Base-by-base conservation (phyloP, 2,888 invertebrate species). In the Drosophila histrio region DNA sequence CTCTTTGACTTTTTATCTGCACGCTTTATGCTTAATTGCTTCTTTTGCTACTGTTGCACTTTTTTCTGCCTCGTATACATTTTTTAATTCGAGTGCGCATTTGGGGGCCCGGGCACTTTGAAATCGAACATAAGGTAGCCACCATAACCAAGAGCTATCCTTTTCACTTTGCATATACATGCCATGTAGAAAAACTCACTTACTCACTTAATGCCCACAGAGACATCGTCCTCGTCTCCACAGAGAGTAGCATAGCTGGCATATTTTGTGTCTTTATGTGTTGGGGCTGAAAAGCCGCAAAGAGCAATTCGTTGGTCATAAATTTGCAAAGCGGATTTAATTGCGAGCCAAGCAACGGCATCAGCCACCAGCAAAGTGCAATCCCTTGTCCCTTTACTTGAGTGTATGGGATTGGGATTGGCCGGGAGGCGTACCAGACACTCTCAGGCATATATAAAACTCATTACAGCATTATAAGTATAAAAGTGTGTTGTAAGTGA, bases 321-420 rank as follows among this genome's bases (percentile, higher is more conserved):
- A 89, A 89, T 89, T 89, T 83, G 75, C 87, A 78, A 82, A 84
- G 82, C 81, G 83, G 84, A 88, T 89, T 89, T 88, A 89, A 89
- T 88, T 89, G 87, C 87, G 83, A 59, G 77, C 74, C 72, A 71
- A 79, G 47, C 62, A 54, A 26, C 21, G 28, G 53, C 21, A 49
- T 11, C 22, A 28, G 34, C 41, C 30, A 19, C 19, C 22, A 50
- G 60, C 22, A 77, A 63, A 77, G 74, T 77, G 77, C 71, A 77
- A 66, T 77, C 57, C 49, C 71, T 74, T 77, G 77, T 77, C 49
- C 49, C 62, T 57, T 39, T 26, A 38, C 17, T 6, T 21, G 26
- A 9, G 26, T 26, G 38, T 15, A 41, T 4, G 26, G 11, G 19
- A 22, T 7, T 21, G 30, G 3, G 1, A 22, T 7, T 21, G 30